phyloP scores from a whole-genome alignment of 2,888 invertebrate genomes.

The Pseudococcus jackbeardsleyi region DNA sequence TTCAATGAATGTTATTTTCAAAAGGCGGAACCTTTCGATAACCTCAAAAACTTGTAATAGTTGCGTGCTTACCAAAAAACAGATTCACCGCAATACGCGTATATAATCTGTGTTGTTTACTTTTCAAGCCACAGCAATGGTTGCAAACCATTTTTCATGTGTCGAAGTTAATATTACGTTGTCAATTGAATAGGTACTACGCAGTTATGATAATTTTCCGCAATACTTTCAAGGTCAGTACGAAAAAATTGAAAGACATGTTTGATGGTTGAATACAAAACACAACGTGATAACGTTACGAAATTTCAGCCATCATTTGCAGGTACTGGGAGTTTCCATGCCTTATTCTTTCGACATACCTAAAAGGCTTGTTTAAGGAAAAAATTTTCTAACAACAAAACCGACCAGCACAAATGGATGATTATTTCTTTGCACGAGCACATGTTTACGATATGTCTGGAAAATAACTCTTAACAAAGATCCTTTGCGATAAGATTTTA shows the following conservation, averaged over 20 bases:
- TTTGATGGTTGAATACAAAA: slow-evolving; percentile 31
- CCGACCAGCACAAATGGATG: background rate
- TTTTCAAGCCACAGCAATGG: slow-evolving; percentile 33
- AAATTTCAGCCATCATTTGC: slow-evolving; percentile 41
- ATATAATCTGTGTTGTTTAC: background rate
- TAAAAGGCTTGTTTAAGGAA: background rate
- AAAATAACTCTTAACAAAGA: slow-evolving; percentile 11
- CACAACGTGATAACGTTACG: slow-evolving; percentile 1
- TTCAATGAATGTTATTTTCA: slow-evolving; percentile 15
- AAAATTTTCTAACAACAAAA: background rate
- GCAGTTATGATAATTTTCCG: slow-evolving; percentile 41
- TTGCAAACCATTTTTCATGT: slow-evolving; percentile 27
- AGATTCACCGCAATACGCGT: slow-evolving; percentile 14
- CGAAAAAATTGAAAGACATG: slow-evolving; percentile 8
- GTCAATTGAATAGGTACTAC: slow-evolving; percentile 12
- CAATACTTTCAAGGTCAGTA: slow-evolving; percentile 19
- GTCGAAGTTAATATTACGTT: slow-evolving; percentile 6
- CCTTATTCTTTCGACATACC: background rate
- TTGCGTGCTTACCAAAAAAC: slow-evolving; percentile 39
- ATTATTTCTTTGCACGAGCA: background rate
- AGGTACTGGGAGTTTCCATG: background rate
- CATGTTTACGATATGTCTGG: slow-evolving; percentile 8
- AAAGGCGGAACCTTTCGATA: slow-evolving; percentile 34
- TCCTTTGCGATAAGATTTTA: slow-evolving; percentile 31
- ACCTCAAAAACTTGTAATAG: slow-evolving; percentile 38